These are phyloP conservation scores for Macroteleia sp. DNA, from an alignment of 2,888 invertebrate species.

Conservation along the genomic window DNA sequence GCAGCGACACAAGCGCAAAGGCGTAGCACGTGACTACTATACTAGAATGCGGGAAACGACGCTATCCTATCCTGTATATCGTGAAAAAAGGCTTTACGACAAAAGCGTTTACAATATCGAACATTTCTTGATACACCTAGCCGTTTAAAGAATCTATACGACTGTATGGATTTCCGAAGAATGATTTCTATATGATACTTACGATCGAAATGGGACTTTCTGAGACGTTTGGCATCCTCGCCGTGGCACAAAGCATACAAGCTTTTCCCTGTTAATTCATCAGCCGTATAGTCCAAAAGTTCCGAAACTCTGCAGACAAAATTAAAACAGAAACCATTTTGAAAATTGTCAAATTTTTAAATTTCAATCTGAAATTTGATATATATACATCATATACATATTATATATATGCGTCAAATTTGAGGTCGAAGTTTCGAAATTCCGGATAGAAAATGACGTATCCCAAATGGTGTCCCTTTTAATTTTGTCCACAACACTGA, in stretches of 20 bases:
- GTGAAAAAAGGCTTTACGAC: slow-evolving; percentile 70
- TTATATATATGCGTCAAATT: too few relatives aligned
- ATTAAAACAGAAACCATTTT: too few relatives aligned
- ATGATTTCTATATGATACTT: slow-evolving; percentile 86
- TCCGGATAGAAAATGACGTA: too few relatives aligned
- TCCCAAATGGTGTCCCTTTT: too few relatives aligned
- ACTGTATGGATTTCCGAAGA: slow-evolving; percentile 2
- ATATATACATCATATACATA: too few relatives aligned
- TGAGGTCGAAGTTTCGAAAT: too few relatives aligned
- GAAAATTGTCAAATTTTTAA: too few relatives aligned
- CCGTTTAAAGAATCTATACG: slow-evolving; percentile 47
- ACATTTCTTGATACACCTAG: slow-evolving; percentile 69
- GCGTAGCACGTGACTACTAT: slow-evolving; percentile 69
- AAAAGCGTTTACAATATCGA: slow-evolving; percentile 75
- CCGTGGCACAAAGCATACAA: slow-evolving; percentile 97
- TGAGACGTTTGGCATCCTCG: slow-evolving; percentile 96
- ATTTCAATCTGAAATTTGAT: too few relatives aligned
- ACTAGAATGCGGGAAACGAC: slow-evolving; percentile 72
- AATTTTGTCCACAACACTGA: too few relatives aligned
- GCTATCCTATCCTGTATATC: slow-evolving; percentile 61
- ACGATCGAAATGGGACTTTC: slow-evolving; percentile 98
- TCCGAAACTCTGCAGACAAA: slow-evolving; percentile 91
- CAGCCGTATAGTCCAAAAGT: slow-evolving; percentile 95
- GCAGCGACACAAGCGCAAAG: slow-evolving; percentile 68
- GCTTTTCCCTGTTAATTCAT: slow-evolving; percentile 96